Evolutionary conservation across 2,797 vertebrate genomes (phyloP).

Genomic region (Pseudochromis fuscus): DNA sequence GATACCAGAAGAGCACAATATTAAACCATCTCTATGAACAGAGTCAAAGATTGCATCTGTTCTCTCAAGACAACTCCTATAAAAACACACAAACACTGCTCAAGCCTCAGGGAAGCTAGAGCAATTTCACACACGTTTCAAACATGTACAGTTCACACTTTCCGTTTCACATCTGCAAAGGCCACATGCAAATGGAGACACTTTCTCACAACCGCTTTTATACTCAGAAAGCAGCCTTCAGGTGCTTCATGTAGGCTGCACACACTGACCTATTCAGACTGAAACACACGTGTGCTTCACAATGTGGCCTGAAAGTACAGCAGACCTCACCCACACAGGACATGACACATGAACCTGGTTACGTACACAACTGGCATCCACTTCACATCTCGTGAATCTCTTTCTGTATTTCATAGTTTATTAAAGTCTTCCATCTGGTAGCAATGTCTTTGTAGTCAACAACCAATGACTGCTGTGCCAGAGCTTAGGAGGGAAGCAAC

Average conservation of each 20-base stretch:
- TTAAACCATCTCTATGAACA: not conserved
- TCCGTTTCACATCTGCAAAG: slow-evolving; percentile 18
- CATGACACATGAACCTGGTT: not conserved
- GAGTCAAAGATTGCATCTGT: not conserved
- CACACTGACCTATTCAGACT: not conserved
- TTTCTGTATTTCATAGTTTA: too few relatives aligned
- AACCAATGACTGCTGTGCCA: too few relatives aligned
- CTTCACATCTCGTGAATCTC: too few relatives aligned
- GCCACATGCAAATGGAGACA: slow-evolving; percentile 19
- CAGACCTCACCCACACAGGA: not conserved
- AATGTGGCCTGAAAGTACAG: not conserved
- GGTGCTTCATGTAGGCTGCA: not conserved
- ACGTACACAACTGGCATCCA: slow-evolving; percentile 6
- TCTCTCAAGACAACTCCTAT: not conserved
- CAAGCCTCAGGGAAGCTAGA: not conserved
- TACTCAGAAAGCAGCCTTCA: not conserved
- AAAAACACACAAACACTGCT: not conserved
- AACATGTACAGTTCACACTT: not conserved
- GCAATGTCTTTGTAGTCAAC: too few relatives aligned
- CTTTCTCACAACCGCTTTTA: slow-evolving; percentile 15
- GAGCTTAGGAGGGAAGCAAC: too few relatives aligned
- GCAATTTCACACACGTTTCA: not conserved
- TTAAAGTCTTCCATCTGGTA: too few relatives aligned
- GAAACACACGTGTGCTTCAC: not conserved
- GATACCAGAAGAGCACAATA: not conserved